These are phyloP conservation scores for Cancer borealis DNA, from an alignment of 2,888 invertebrate species.

Conservation along the genomic window DNA sequence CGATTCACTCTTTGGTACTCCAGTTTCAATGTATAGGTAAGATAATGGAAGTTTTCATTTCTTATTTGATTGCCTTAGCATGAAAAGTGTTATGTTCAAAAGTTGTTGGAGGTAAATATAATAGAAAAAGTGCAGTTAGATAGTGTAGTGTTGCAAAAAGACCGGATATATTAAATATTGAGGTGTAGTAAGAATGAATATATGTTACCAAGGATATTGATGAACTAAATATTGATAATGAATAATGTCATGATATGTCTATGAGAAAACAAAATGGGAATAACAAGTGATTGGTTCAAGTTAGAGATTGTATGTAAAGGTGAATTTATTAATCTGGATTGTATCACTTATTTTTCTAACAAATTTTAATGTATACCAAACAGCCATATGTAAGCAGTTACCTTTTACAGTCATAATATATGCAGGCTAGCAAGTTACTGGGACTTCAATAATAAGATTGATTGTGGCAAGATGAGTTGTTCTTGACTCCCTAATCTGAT, in stretches of 20 bases:
- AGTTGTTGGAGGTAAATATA: not conserved
- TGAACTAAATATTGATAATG: not conserved
- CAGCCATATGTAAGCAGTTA: too few species aligned
- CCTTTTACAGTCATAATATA: too few species aligned
- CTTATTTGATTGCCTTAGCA: not conserved
- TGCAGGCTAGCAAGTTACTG: not conserved
- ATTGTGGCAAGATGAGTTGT: not conserved
- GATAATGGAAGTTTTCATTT: not conserved
- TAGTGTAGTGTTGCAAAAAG: not conserved
- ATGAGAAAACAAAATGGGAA: not conserved
- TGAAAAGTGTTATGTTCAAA: not conserved
- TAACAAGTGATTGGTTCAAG: not conserved
- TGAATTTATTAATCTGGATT: not conserved
- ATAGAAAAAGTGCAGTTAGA: too few species aligned
- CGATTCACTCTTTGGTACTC: slow-evolving; percentile 65
- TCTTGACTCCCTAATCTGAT: not conserved
- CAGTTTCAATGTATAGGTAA: slow-evolving; percentile 66
- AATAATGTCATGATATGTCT: not conserved
- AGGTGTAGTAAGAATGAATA: not conserved
- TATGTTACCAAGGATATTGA: not conserved
- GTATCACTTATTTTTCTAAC: not conserved
- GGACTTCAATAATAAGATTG: not conserved
- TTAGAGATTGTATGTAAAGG: not conserved
- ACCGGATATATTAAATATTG: not conserved
- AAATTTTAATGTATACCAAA: not conserved